Percentiles rank a stretch among this genome's conserved stretches.
Conservation (phyloP, 2,113 vertebrate species). For the Neoarius graeffei region DNA sequence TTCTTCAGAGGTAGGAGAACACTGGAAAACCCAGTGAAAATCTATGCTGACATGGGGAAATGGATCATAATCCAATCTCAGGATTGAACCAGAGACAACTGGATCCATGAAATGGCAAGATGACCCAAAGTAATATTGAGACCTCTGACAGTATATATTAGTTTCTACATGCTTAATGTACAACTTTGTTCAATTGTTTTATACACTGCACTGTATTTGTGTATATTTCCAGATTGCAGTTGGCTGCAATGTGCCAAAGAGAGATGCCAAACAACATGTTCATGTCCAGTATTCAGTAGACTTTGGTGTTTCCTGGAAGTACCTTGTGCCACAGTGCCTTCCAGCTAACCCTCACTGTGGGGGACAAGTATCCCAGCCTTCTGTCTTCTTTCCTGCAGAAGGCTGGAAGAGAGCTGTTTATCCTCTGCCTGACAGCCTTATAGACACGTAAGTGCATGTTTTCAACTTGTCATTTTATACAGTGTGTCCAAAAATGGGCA, state of each 20-base stretch:
- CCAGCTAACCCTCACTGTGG: constrained; percentile 93
- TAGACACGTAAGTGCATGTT: constrained; percentile 85
- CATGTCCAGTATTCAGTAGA: constrained; percentile 94
- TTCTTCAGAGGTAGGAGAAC: too few relatives aligned
- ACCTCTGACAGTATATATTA: not conserved
- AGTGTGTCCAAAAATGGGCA: not conserved
- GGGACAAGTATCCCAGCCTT: constrained; percentile 90
- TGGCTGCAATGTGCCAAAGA: constrained; percentile 87
- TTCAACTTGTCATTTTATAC: not conserved
- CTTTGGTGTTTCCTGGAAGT: constrained; percentile 95
- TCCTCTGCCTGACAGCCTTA: constrained; percentile 83
- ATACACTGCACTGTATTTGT: not conserved
- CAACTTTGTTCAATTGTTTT: not conserved
- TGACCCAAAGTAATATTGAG: not conserved
- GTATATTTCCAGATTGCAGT: constrained; percentile 82
- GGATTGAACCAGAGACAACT: not conserved
- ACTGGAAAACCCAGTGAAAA: too few relatives aligned
- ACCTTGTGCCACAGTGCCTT: constrained; percentile 92
- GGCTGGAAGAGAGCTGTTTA: constrained; percentile 94
- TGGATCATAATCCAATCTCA: not conserved
- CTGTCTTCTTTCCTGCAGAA: constrained; percentile 91
- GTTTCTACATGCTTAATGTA: not conserved
- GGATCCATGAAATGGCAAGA: not conserved
- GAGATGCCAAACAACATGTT: constrained; percentile 86
- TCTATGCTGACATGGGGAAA: not conserved